A percentile compares a stretch with the other conserved stretches of the same genome.
Evolutionary conservation across 2,888 invertebrate species (phyloP).

Genomic region (Aproaerema taeniolella): DNA sequence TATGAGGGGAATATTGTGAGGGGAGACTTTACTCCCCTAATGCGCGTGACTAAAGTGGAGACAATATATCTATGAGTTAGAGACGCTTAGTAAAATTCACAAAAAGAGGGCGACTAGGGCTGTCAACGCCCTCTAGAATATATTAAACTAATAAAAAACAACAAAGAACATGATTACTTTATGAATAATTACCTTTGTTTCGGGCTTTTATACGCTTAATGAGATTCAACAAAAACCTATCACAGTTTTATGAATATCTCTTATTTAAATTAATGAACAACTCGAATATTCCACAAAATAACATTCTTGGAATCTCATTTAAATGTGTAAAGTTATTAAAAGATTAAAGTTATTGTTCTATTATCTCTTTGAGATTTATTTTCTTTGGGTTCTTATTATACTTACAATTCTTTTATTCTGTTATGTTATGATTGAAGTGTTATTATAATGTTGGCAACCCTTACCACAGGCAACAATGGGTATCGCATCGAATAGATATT

Average conservation of each 20-base stretch:
- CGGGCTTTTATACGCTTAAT: too few relatives aligned
- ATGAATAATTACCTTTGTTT: too few relatives aligned
- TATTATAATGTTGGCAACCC: slow-evolving; percentile 46
- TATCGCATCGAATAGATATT: slow-evolving; percentile 65
- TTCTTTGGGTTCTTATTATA: neutral
- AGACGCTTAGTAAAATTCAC: slow-evolving; percentile 54
- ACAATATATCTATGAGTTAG: slow-evolving; percentile 60
- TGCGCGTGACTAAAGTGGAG: slow-evolving; percentile 52
- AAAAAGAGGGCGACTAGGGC: slow-evolving; percentile 44
- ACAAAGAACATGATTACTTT: too few relatives aligned
- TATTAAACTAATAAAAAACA: too few relatives aligned
- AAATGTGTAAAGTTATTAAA: too few relatives aligned
- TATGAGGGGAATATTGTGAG: slow-evolving; percentile 50
- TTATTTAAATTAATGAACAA: too few relatives aligned
- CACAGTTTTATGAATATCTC: too few relatives aligned
- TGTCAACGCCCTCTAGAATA: slow-evolving; percentile 24
- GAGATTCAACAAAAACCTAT: too few relatives aligned
- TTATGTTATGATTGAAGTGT: neutral
- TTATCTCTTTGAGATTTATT: neutral
- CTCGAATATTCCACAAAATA: too few relatives aligned
- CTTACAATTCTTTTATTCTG: neutral
- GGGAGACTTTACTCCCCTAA: slow-evolving; percentile 48
- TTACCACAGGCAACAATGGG: slow-evolving; percentile 61
- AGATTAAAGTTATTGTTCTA: neutral
- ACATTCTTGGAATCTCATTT: too few relatives aligned